Base-by-base conservation (phyloP, 1,140 invertebrate genomes). In the Arctopsyche grandis region DNA sequence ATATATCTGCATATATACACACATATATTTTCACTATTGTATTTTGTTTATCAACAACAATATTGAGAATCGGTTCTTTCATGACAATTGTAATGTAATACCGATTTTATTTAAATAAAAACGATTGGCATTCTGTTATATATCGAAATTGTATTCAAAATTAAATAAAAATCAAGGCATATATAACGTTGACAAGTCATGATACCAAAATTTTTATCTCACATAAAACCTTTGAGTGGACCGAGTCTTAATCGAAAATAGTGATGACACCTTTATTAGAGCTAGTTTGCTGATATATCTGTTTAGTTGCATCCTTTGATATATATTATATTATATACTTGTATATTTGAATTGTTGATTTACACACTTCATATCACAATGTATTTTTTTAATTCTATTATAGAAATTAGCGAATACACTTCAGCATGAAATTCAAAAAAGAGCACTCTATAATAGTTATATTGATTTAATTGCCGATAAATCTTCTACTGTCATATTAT, bases 101-200 rank as follows among this genome's bases (percentile, higher is more conserved):
- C 22, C 19, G 69, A 46, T 21, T 69, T 58, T 60, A 22, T n/a
- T n/a, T n/a, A n/a, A n/a, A 16, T 69, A 69, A 74, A 14, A 38
- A 48, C 63, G 7, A 80, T 80, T 80, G 79, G 79, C 63, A 69
- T 38, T 79, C 56, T 79, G 69, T 73, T 58, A 74, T 73, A 52
- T 29, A 44, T 73, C 48, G 69, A 76, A 76, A 71, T 71, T 80
- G 79, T 80, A 71, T 60, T 76, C 43, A 80, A 80, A 80, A 63
- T 80, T 80, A 76, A 71, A 73, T 22, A 80, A 77, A 76, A 80
- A 80, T 80, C 79, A 80, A 80, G 79, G 79, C 66, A 26, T 46
- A 56, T 21, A 73, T 56, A 24, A 26, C 16, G n/a, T 26, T n/a
- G 46, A 78, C 52, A 71, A 19, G 26, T 21, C 10, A 10, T 69